Percentiles rank a stretch among this genome's conserved stretches.
Evolutionary conservation across 2,797 vertebrate species (phyloP).

Genomic region (Lates japonicus): DNA sequence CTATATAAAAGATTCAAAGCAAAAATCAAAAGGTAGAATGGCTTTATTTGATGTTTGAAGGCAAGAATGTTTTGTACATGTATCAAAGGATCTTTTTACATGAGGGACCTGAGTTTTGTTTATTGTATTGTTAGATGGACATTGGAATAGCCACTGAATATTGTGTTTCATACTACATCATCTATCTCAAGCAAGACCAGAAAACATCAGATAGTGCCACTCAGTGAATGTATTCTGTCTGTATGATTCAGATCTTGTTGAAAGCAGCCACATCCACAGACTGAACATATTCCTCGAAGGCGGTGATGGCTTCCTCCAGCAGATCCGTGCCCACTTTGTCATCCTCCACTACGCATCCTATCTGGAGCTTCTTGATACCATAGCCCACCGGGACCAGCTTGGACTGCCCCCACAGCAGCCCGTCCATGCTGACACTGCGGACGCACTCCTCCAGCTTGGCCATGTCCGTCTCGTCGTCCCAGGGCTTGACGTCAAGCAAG

Average conservation of each 20-base stretch:
- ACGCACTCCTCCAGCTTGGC: conserved; percentile 93
- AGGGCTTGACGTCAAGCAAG: conserved; percentile 92
- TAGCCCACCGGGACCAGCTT: conserved; percentile 96
- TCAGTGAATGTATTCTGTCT: neutral
- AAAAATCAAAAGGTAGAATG: conserved; percentile 20
- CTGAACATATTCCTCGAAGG: conserved; percentile 95
- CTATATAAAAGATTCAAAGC: conserved; percentile 13
- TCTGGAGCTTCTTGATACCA: conserved; percentile 97
- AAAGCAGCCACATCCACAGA: conserved; percentile 98
- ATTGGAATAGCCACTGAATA: neutral
- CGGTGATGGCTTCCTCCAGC: conserved; percentile 94
- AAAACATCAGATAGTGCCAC: conserved; percentile 9
- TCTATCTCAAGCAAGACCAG: conserved; percentile 7
- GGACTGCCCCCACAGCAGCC: conserved; percentile 95
- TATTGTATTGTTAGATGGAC: conserved; percentile 8
- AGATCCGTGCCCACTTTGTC: conserved; percentile 97
- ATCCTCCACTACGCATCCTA: conserved; percentile 96
- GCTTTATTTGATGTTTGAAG: conserved; percentile 69
- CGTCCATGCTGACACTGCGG: conserved; percentile 91
- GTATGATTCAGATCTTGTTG: conserved; percentile 92
- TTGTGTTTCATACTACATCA: conserved; percentile 20
- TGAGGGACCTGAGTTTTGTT: conserved; percentile 42
- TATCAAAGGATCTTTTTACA: conserved; percentile 43
- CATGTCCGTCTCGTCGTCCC: conserved; percentile 99
- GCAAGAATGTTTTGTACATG: conserved; percentile 5